Evolutionary conservation across 2,888 invertebrate genomes (phyloP).

Genomic region (Xanthia icteritia): DNA sequence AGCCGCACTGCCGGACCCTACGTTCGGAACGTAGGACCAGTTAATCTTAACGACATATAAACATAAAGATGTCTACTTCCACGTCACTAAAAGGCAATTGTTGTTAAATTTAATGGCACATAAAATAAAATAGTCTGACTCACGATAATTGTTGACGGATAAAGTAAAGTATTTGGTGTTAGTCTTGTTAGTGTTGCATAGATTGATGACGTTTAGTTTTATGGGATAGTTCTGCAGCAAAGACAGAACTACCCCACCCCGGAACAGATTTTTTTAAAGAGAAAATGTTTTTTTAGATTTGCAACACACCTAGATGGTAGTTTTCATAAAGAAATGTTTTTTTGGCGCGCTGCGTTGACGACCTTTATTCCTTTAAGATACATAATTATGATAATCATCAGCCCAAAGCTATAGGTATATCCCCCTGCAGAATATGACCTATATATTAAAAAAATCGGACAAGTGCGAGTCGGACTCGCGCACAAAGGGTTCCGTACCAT

Average conservation of each 20-base stretch:
- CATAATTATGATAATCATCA: background rate
- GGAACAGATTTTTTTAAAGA: background rate
- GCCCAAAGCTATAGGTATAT: background rate
- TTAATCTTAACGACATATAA: constrained; percentile 86
- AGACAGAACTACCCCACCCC: background rate
- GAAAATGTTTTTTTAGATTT: background rate
- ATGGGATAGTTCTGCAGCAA: background rate
- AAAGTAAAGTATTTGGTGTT: constrained; percentile 65
- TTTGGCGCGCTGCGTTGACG: background rate
- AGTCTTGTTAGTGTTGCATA: constrained; percentile 46
- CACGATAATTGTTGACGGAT: constrained; percentile 80
- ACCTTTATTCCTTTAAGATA: background rate
- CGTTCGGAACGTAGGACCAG: constrained; percentile 73
- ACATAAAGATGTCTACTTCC: constrained; percentile 86
- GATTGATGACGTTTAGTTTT: constrained; percentile 19
- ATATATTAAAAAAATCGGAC: too few relatives aligned
- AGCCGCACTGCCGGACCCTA: constrained; percentile 50
- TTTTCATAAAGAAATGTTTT: too few relatives aligned
- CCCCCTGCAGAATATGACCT: too few relatives aligned
- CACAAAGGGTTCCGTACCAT: too few relatives aligned
- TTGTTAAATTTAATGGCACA: constrained; percentile 88
- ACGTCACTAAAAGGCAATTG: constrained; percentile 87
- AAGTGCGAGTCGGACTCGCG: too few relatives aligned
- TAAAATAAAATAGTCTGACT: constrained; percentile 85
- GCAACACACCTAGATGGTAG: background rate